These are phyloP conservation scores for Oryzias javanicus DNA, from an alignment of 2,113 vertebrate genomes.

Conservation along the genomic window DNA sequence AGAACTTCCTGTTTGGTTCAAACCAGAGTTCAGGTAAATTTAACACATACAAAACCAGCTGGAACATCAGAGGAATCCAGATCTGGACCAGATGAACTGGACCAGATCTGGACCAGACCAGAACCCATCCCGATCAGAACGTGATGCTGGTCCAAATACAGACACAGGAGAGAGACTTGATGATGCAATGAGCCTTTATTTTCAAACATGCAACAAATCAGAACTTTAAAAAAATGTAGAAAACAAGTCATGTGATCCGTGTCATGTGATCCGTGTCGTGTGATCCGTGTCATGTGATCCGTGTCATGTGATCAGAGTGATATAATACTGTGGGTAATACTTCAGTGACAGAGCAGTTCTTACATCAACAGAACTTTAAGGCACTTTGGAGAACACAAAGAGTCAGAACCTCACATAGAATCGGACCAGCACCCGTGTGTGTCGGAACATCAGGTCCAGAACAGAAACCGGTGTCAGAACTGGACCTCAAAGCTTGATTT, in stretches of 20 bases:
- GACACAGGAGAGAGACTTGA: not conserved
- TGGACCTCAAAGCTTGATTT: no score
- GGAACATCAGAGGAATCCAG: no score
- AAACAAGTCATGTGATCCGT: conserved; percentile 11
- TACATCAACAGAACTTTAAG: conserved; percentile 43
- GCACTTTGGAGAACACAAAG: conserved; percentile 48
- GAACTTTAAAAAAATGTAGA: conserved; percentile 43
- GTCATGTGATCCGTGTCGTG: conserved; percentile 34
- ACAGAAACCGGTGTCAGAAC: no score
- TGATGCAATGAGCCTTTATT: conserved; percentile 56
- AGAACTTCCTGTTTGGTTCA: no score
- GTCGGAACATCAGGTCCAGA: no score
- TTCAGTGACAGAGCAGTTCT: not conserved
- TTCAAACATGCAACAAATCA: conserved; percentile 48
- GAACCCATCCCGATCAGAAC: no score
- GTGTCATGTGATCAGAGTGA: conserved; percentile 37
- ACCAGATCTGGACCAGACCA: no score
- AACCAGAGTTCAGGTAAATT: no score
- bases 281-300: conserved; percentile 27
- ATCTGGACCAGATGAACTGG: no score
- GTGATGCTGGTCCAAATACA: not conserved
- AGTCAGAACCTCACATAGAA: no score
- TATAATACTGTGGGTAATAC: conserved; percentile 15
- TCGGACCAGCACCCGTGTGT: no score
- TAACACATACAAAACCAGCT: no score